phyloP scores from a whole-genome alignment of 2,113 vertebrate species.

The Dipodomys stephensi region DNA sequence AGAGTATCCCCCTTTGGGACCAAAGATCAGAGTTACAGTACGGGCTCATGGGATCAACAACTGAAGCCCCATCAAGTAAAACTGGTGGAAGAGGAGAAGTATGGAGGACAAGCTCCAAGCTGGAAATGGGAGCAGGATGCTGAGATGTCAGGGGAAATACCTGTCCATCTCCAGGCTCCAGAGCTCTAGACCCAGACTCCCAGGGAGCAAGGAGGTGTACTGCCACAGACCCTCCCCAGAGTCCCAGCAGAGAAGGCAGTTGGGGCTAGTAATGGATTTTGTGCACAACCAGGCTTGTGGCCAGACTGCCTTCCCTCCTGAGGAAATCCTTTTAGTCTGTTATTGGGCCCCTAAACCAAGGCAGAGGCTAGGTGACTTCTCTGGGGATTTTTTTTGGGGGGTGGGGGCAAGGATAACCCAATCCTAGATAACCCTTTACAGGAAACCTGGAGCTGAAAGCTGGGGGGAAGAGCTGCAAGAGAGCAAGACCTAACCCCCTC shows the following conservation, averaged over 20 bases:
- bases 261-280: background rate
- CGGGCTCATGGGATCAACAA: background rate
- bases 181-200: background rate
- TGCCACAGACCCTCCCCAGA: background rate
- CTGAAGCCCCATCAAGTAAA: background rate
- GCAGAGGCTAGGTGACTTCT: background rate
- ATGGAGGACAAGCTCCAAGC: background rate
- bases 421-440: background rate
- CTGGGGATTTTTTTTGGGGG: background rate
- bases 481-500: background rate
- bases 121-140: background rate
- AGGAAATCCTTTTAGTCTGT: background rate
- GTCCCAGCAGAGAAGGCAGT: background rate
- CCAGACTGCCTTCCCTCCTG: background rate
- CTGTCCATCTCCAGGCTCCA: background rate
- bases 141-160: background rate
- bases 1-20: background rate
- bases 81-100: background rate
- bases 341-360: background rate
- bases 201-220: background rate
- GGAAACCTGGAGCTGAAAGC: background rate
- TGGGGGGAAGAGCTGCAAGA: background rate
- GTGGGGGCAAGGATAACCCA: background rate
- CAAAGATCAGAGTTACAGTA: slow-evolving; percentile 18
- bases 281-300: background rate